Evolutionary conservation across 2,113 vertebrate species (phyloP).

Genomic region (Entomyzon cyanotis): DNA sequence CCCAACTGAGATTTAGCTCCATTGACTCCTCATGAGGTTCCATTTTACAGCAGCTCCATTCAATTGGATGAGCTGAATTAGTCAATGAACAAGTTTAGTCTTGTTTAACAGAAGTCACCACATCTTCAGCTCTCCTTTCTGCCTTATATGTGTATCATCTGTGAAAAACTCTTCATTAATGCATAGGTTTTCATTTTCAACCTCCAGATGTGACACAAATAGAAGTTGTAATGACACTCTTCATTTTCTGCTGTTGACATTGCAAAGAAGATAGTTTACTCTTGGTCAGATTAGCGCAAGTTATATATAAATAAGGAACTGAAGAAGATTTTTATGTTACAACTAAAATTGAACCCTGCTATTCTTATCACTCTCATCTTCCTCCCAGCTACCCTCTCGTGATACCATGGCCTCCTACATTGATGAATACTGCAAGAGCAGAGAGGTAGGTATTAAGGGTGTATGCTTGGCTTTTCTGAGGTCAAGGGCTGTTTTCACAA

Average conservation of each 20-base stretch:
- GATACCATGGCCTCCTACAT: constrained; percentile 51
- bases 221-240: not conserved
- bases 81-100: not conserved
- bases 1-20: not conserved
- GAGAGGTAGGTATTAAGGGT: constrained; percentile 1
- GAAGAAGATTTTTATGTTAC: not conserved
- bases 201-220: not conserved
- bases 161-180: not conserved
- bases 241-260: not conserved
- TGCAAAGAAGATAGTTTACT: not conserved
- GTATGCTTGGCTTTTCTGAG: constrained; percentile 23
- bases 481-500: constrained; percentile 50
- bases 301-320: not conserved
- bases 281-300: not conserved
- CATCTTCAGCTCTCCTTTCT: not conserved
- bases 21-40: not conserved
- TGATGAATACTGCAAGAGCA: constrained; percentile 6
- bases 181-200: not conserved
- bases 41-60: not conserved
- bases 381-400: constrained; percentile 19
- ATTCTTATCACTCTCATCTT: constrained; percentile 38
- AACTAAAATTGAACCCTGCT: not conserved
- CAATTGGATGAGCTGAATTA: not conserved
- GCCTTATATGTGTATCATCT: not conserved
- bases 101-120: not conserved